Conservation (phyloP, 2,797 vertebrate genomes). For the Acanthis flammea region DNA sequence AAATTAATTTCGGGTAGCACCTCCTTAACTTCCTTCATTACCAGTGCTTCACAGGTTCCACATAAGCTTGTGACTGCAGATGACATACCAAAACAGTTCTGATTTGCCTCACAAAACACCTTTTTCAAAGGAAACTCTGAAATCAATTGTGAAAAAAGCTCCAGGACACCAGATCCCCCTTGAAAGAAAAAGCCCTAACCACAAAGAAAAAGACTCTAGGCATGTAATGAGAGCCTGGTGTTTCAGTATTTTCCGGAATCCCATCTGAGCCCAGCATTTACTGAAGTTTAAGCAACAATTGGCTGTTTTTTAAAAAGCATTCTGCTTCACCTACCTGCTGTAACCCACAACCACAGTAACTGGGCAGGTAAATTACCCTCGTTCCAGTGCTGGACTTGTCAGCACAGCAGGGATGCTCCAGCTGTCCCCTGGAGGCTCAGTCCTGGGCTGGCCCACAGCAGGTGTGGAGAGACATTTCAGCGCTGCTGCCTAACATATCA, state of each 20-base stretch:
- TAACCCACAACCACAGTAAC: background rate
- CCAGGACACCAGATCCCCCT: fast-evolving
- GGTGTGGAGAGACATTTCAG: background rate
- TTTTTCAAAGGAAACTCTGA: background rate
- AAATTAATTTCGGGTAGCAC: background rate
- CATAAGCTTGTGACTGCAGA: background rate
- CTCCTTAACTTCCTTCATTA: background rate
- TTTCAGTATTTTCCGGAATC: background rate
- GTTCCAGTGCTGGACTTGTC: fast-evolving
- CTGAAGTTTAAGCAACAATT: background rate
- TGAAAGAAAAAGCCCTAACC: background rate
- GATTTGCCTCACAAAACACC: background rate
- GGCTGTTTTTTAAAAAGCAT: background rate
- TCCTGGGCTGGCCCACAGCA: background rate
- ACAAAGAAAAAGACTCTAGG: background rate
- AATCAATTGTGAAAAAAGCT: background rate
- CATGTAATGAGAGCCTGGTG: background rate
- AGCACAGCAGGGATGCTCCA: background rate
- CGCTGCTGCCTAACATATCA: background rate
- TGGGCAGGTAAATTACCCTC: background rate
- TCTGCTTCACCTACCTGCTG: background rate
- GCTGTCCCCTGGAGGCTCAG: background rate
- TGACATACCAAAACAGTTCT: background rate
- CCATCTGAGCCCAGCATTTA: background rate
- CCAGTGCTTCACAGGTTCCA: background rate